Percentiles rank a stretch among this genome's conserved stretches.
phyloP scores from a whole-genome alignment of 2,888 invertebrate genomes.

The Pterostichus niger region DNA sequence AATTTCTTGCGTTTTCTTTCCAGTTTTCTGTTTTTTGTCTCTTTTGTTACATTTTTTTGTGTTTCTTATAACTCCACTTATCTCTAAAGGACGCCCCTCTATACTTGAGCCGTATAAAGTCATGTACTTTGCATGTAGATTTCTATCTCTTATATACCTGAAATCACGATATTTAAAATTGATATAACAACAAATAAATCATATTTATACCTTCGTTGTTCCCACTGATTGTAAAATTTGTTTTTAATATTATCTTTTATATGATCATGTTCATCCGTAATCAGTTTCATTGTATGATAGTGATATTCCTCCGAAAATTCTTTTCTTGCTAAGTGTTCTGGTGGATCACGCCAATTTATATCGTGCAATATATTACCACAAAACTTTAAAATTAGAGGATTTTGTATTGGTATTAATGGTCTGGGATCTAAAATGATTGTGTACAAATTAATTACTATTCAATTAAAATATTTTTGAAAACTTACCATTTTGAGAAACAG shows the following conservation, averaged over 20 bases:
- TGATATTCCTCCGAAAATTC: slow-evolving; percentile 58
- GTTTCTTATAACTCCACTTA: slow-evolving; percentile 41
- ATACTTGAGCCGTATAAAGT: slow-evolving; percentile 59
- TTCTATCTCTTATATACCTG: slow-evolving; percentile 7
- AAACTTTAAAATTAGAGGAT: slow-evolving; percentile 44
- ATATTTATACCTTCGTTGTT: slow-evolving; percentile 39
- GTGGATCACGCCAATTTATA: slow-evolving; percentile 51
- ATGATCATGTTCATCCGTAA: slow-evolving; percentile 59
- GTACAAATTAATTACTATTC: background rate
- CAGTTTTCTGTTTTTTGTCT: slow-evolving; percentile 41
- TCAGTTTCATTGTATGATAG: slow-evolving; percentile 61
- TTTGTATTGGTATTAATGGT: slow-evolving; percentile 41
- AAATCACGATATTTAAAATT: background rate
- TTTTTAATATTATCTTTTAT: slow-evolving; percentile 16
- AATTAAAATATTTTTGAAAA: background rate
- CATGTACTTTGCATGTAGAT: slow-evolving; percentile 56
- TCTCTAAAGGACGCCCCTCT: slow-evolving; percentile 49
- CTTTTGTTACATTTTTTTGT: slow-evolving; percentile 35
- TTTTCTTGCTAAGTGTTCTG: slow-evolving; percentile 27
- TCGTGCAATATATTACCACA: slow-evolving; percentile 48
- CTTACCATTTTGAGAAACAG: background rate
- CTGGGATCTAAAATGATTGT: slow-evolving; percentile 18
- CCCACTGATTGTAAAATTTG: slow-evolving; percentile 8
- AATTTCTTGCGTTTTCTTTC: slow-evolving; percentile 53
- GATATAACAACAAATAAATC: background rate